phyloP scores from a whole-genome alignment of 2,113 vertebrate genomes.

The Talpa occidentalis region DNA sequence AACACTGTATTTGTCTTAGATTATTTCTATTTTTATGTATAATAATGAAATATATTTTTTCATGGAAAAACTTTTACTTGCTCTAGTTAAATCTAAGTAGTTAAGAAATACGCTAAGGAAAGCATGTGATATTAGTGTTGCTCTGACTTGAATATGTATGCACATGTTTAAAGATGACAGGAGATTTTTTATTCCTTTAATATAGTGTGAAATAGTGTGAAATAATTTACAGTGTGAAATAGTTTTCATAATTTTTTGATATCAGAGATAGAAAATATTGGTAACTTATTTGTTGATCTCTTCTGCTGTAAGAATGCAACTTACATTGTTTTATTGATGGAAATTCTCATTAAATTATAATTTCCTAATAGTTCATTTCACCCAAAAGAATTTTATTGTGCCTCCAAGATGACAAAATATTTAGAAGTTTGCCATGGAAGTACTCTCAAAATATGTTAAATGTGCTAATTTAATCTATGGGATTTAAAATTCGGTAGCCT shows the following conservation, averaged over 20 bases:
- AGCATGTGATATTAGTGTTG: not conserved
- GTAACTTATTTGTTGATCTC: not conserved
- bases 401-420: slow-evolving; percentile 40
- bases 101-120: slow-evolving; percentile 40
- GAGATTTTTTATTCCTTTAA: slow-evolving; percentile 27
- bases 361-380: slow-evolving; percentile 35
- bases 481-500: not conserved
- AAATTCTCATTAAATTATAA: slow-evolving; percentile 10
- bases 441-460: not conserved
- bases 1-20: not conserved
- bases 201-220: not conserved
- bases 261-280: slow-evolving; percentile 42
- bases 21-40: not conserved
- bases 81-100: not conserved
- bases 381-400: not conserved
- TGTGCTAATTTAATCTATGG: not conserved
- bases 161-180: not conserved
- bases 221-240: not conserved
- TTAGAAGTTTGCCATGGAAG: not conserved
- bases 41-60: slow-evolving; percentile 11
- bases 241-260: slow-evolving; percentile 42
- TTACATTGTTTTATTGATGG: slow-evolving; percentile 24
- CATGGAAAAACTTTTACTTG: not conserved
- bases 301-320: not conserved
- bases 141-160: not conserved